A percentile compares a stretch with the other conserved stretches of the same genome.
Conservation (phyloP, 2,797 vertebrate genomes). For the Anabas testudineus region DNA sequence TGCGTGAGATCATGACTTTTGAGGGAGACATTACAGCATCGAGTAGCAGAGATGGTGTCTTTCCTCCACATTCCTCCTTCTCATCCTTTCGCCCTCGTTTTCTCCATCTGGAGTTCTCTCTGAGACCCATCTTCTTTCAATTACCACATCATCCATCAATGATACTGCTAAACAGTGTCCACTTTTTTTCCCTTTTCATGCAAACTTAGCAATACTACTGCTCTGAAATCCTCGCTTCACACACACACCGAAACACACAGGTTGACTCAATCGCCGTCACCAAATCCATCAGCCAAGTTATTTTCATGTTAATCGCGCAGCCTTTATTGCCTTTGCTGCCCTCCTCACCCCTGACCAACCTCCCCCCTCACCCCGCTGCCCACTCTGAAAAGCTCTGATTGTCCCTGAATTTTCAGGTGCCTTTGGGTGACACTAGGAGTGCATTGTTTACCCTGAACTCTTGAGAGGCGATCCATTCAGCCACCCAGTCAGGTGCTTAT, state of each 20-base stretch:
- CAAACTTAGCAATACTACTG: conserved; percentile 27
- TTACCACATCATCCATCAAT: conserved; percentile 62
- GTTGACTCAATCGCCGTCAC: conserved; percentile 10
- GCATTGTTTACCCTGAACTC: conserved; percentile 73
- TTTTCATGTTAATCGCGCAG: conserved; percentile 58
- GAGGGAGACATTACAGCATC: conserved; percentile 46
- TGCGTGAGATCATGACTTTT: conserved; percentile 57
- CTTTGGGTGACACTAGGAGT: conserved; percentile 67
- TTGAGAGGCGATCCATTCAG: conserved; percentile 60
- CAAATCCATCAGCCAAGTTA: conserved; percentile 53
- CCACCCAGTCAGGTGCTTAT: conserved; percentile 80
- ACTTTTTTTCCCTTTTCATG: conserved; percentile 27
- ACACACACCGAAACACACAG: conserved; percentile 20
- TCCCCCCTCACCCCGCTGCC: conserved; percentile 57
- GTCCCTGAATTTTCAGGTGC: conserved; percentile 61
- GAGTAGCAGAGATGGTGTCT: conserved; percentile 37
- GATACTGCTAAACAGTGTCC: conserved; percentile 36
- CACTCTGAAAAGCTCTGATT: conserved; percentile 77
- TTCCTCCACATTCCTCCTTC: conserved; percentile 40
- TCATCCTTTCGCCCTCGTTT: conserved; percentile 47
- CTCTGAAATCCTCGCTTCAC: conserved; percentile 26
- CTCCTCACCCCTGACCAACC: conserved; percentile 47
- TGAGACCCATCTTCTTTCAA: conserved; percentile 53
- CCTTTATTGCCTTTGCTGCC: conserved; percentile 61
- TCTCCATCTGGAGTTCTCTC: conserved; percentile 58